phyloP scores from a whole-genome alignment of 2,113 vertebrate species.

The Neolamprologus fasciatus region DNA sequence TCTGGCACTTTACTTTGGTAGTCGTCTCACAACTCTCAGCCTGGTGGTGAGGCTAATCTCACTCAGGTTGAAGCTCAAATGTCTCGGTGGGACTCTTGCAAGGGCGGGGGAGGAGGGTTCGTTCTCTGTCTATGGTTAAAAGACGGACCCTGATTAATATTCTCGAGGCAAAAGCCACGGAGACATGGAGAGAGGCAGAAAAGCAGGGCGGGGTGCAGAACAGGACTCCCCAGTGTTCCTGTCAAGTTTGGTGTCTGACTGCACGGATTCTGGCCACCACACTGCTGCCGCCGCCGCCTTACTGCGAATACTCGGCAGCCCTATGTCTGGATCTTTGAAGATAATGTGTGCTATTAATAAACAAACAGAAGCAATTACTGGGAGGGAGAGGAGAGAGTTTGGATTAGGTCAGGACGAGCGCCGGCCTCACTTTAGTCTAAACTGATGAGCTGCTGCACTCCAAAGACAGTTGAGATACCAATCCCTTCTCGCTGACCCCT shows the following conservation, averaged over 20 bases:
- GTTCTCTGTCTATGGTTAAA: conserved; percentile 53
- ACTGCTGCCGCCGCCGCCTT: background rate
- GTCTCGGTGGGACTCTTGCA: conserved; percentile 24
- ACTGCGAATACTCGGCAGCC: conserved; percentile 59
- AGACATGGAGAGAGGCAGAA: background rate
- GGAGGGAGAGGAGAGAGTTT: conserved; percentile 56
- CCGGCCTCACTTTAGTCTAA: conserved; percentile 63
- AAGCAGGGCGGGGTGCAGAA: conserved; percentile 1
- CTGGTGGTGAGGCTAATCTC: conserved; percentile 44
- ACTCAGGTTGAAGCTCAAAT: conserved; percentile 46
- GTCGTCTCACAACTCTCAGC: background rate
- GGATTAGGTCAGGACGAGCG: conserved; percentile 68
- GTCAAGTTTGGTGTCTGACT: conserved; percentile 64
- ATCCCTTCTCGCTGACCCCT: conserved; percentile 56
- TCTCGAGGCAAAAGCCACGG: conserved; percentile 26
- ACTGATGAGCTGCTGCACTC: conserved; percentile 67
- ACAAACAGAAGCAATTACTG: conserved; percentile 76
- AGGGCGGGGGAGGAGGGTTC: background rate
- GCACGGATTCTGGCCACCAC: conserved; percentile 4
- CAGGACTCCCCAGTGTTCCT: conserved; percentile 64
- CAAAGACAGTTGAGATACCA: conserved; percentile 62
- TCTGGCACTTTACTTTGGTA: conserved; percentile 32
- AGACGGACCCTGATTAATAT: conserved; percentile 66
- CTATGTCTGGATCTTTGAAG: conserved; percentile 77
- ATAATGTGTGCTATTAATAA: conserved; percentile 76